Evolutionary conservation across 2,888 invertebrate species (phyloP).

Genomic region (Agelastica alni): DNA sequence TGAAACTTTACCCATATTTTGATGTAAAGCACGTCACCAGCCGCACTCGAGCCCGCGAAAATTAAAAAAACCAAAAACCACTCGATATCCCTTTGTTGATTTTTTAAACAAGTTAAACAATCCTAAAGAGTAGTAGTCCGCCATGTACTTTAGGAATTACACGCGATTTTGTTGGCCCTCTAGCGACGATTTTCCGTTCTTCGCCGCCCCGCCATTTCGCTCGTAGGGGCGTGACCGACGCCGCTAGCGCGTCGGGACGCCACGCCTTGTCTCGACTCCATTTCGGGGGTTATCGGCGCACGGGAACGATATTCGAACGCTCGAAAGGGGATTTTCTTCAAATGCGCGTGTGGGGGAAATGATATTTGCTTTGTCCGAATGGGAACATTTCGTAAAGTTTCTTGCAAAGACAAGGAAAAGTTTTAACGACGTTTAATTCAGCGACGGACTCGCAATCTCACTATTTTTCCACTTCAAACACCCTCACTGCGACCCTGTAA

Average conservation of each 20-base stretch:
- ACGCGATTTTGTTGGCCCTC: constrained; percentile 49
- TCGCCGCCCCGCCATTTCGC: constrained; percentile 44
- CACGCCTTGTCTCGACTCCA: constrained; percentile 27
- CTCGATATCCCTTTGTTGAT: constrained; percentile 40
- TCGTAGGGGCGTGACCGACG: constrained; percentile 33
- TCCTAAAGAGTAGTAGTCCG: constrained; percentile 45
- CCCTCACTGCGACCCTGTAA: too few species aligned
- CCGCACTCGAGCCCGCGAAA: constrained; percentile 11
- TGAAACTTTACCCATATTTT: constrained; percentile 43
- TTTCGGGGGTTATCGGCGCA: constrained; percentile 10
- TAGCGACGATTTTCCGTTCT: constrained; percentile 46
- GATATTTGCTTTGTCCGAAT: constrained; percentile 1
- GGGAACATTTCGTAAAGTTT: constrained; percentile 7
- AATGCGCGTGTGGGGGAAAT: too few species aligned
- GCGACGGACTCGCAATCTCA: too few species aligned
- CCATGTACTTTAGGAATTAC: constrained; percentile 47
- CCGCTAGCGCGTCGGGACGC: too few species aligned
- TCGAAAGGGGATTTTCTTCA: constrained; percentile 2
- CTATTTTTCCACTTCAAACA: too few species aligned
- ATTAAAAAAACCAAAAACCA: constrained; percentile 11
- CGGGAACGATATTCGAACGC: constrained; percentile 1
- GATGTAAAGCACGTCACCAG: constrained; percentile 32
- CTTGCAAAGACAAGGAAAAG: neutral
- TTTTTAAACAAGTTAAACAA: constrained; percentile 43
- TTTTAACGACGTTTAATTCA: constrained; percentile 1